These are phyloP conservation scores for Entomobrya proxima DNA, from an alignment of 2,888 invertebrate species.

Conservation along the genomic window DNA sequence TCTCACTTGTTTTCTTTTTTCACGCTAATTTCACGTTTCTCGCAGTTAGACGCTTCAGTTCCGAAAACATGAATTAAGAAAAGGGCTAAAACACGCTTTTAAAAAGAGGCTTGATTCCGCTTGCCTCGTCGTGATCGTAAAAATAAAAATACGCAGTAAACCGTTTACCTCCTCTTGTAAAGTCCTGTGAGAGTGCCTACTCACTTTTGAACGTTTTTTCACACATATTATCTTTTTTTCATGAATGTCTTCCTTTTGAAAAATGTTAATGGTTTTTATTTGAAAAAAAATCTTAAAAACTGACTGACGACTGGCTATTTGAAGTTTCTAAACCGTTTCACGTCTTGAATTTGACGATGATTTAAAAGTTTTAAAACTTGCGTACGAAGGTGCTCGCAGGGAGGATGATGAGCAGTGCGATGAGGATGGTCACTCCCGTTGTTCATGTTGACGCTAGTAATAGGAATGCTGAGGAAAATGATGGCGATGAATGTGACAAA, in stretches of 20 bases:
- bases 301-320: background rate
- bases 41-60: conserved; percentile 28
- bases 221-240: conserved; percentile 20
- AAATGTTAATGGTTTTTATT: conserved; percentile 29
- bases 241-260: background rate
- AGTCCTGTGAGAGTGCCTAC: background rate
- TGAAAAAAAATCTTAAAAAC: conserved; percentile 3
- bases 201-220: conserved; percentile 16
- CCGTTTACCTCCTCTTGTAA: conserved; percentile 6
- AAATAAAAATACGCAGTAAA: background rate
- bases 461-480: conserved; percentile 22
- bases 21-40: conserved; percentile 55
- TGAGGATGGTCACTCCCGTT: conserved; percentile 45
- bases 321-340: conserved; percentile 54
- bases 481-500: conserved; percentile 63
- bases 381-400: conserved; percentile 11
- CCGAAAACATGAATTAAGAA: conserved; percentile 8
- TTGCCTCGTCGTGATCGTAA: conserved; percentile 11
- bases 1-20: conserved; percentile 51
- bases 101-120: conserved; percentile 31
- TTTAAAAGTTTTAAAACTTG: conserved; percentile 10
- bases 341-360: background rate
- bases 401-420: conserved; percentile 6
- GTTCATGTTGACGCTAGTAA: conserved; percentile 30
- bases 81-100: conserved; percentile 7